Conservation (phyloP, 2,797 vertebrate genomes). For the Naso thynnoides region DNA sequence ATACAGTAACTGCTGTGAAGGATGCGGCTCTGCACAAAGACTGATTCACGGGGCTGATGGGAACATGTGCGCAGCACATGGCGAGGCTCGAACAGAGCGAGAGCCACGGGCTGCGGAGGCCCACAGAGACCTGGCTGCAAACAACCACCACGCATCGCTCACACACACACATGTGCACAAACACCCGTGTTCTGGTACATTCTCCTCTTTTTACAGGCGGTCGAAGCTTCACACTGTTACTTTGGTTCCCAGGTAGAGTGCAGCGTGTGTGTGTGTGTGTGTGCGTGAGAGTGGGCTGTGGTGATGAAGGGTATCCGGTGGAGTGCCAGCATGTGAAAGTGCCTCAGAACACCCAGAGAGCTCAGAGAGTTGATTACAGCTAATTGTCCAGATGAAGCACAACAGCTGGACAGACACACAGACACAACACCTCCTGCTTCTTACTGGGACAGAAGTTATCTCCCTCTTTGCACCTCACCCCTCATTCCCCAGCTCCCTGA, state of each 20-base stretch:
- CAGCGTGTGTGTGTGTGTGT: constrained; percentile 6
- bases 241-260: constrained; percentile 58
- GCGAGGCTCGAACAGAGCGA: constrained; percentile 56
- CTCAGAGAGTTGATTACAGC: constrained; percentile 80
- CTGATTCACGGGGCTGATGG: constrained; percentile 72
- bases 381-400: constrained; percentile 79
- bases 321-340: constrained; percentile 75
- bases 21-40: constrained; percentile 81
- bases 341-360: constrained; percentile 80
- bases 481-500: constrained; percentile 47
- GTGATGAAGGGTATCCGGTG: constrained; percentile 70
- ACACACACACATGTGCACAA: constrained; percentile 29
- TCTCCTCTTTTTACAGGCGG: constrained; percentile 48
- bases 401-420: constrained; percentile 72
- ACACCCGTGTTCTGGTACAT: constrained; percentile 46
- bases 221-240: constrained; percentile 29
- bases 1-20: constrained; percentile 75
- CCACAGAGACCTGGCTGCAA: constrained; percentile 72
- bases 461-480: constrained; percentile 57
- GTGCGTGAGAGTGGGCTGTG: constrained; percentile 45
- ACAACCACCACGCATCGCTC: constrained; percentile 60
- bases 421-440: constrained; percentile 36
- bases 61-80: constrained; percentile 87
- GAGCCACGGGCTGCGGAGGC: constrained; percentile 70
- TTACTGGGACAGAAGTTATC: constrained; percentile 41